phyloP scores from a whole-genome alignment of 37 sponge, comb jelly and placozoan genomes.

The Oscarella lobularis region DNA sequence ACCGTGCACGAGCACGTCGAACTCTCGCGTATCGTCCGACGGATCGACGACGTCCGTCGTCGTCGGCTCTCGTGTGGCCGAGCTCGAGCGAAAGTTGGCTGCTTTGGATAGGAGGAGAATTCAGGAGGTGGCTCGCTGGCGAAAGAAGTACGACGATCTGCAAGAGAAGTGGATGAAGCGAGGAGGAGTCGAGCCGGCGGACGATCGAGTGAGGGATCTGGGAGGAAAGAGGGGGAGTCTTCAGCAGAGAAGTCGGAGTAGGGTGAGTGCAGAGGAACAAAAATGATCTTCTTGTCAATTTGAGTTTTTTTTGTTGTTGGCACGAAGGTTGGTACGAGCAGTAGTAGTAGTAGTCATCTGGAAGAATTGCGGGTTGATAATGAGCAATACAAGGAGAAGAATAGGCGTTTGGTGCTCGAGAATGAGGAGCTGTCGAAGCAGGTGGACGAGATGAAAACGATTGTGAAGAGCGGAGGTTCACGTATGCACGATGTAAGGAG shows the following conservation, averaged over 20 bases:
- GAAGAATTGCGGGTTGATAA: background rate
- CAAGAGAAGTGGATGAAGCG: conserved; percentile 1
- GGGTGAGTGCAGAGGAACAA: too few relatives aligned
- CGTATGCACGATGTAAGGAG: too few relatives aligned
- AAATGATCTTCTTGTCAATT: too few relatives aligned
- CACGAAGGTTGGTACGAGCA: too few relatives aligned
- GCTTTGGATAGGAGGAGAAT: background rate
- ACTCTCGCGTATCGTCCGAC: background rate
- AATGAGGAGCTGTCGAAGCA: background rate
- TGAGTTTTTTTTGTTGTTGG: too few relatives aligned
- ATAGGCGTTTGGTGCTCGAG: background rate
- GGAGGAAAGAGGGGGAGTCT: background rate
- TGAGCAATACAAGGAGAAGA: background rate
- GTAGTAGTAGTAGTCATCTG: too few relatives aligned
- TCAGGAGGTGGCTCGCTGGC: background rate
- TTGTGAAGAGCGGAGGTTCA: too few relatives aligned
- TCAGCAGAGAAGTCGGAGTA: background rate
- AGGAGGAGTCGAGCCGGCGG: background rate
- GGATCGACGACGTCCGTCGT: background rate
- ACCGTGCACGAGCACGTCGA: background rate
- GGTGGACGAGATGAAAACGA: background rate
- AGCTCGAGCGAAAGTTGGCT: background rate
- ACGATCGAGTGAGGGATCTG: background rate
- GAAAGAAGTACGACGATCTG: background rate
- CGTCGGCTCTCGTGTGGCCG: background rate